Conservation (phyloP, 2,888 invertebrate species). For the Tachina grossa region DNA sequence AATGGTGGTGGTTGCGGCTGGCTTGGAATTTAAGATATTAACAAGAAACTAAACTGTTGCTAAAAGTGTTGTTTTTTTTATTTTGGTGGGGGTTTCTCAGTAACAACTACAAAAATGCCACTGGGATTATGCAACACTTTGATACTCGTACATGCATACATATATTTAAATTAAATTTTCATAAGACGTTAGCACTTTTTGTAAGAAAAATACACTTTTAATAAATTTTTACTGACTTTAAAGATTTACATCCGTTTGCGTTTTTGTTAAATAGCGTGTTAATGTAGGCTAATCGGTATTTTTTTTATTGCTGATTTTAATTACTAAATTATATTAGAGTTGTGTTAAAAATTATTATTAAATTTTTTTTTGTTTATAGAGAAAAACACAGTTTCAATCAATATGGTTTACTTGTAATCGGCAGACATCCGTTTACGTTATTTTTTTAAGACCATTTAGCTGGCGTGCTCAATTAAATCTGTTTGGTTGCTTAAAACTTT, state of each 20-base stretch:
- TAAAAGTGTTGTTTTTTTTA: neutral
- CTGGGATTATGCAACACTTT: conserved; percentile 39
- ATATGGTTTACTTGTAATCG: conserved; percentile 21
- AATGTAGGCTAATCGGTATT: conserved; percentile 35
- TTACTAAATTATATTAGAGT: conserved; percentile 27
- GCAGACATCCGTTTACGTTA: conserved; percentile 49
- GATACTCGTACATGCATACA: neutral
- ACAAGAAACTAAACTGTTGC: conserved; percentile 23
- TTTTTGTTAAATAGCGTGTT: neutral
- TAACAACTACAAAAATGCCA: neutral
- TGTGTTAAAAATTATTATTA: conserved; percentile 31
- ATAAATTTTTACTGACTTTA: neutral
- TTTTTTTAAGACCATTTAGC: conserved; percentile 73
- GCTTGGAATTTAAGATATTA: conserved; percentile 54
- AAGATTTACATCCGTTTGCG: conserved; percentile 39
- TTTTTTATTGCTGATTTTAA: conserved; percentile 29
- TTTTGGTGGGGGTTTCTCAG: conserved; percentile 24
- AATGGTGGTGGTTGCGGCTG: conserved; percentile 43
- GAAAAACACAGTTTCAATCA: conserved; percentile 1
- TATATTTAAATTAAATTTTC: conserved; percentile 6
- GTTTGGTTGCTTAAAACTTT: conserved; percentile 69
- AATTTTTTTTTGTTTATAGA: neutral
- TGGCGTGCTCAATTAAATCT: conserved; percentile 76
- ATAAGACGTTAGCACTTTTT: conserved; percentile 33
- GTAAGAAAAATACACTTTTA: neutral